These are phyloP conservation scores for Sebastiscus albofasciatus DNA, from an alignment of 2,797 vertebrate species.

Conservation along the genomic window DNA sequence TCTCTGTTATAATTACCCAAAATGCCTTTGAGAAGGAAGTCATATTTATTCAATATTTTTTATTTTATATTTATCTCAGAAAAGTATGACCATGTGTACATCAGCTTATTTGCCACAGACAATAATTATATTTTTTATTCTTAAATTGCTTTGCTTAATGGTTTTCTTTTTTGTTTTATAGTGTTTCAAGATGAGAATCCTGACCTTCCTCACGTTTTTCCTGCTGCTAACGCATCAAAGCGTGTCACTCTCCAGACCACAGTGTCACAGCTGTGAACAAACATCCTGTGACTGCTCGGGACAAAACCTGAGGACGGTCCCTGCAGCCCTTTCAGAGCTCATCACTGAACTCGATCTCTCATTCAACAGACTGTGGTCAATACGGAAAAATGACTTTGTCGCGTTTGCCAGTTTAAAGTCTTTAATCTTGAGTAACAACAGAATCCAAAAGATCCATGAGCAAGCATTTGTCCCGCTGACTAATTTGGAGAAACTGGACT, in stretches of 20 bases:
- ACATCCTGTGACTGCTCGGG: conserved; percentile 74
- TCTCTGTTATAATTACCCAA: neutral
- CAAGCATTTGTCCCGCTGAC: conserved; percentile 69
- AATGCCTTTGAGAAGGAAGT: neutral
- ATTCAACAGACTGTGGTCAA: conserved; percentile 71
- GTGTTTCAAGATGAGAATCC: conserved; percentile 3
- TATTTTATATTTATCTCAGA: neutral
- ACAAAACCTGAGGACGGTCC: conserved; percentile 69
- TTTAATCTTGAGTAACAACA: conserved; percentile 73
- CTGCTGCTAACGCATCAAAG: conserved; percentile 6
- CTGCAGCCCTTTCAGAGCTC: conserved; percentile 46
- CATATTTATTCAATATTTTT: neutral
- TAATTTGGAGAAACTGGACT: conserved; percentile 77
- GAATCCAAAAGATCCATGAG: conserved; percentile 73
- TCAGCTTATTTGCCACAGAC: neutral
- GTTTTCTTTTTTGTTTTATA: neutral
- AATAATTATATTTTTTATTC: neutral
- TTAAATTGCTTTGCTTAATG: neutral
- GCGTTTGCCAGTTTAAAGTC: conserved; percentile 64
- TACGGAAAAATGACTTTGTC: conserved; percentile 70
- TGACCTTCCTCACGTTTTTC: neutral
- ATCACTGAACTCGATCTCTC: conserved; percentile 73
- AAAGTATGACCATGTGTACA: neutral
- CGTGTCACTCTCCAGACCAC: neutral
- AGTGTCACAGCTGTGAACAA: conserved; percentile 59